phyloP scores from a whole-genome alignment of 2,888 invertebrate genomes.

The Dynastes grantii region DNA sequence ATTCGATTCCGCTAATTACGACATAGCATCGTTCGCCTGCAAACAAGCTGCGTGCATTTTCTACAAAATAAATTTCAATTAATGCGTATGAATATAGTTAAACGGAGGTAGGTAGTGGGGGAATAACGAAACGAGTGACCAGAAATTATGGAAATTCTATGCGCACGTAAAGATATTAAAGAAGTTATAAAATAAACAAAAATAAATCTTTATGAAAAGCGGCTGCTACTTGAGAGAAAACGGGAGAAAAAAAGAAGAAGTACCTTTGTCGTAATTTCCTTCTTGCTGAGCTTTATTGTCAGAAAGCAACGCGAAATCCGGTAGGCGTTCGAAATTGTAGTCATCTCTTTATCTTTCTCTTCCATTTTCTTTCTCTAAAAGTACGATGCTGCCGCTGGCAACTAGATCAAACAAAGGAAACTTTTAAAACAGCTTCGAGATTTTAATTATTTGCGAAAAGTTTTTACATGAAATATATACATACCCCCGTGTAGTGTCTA shows the following conservation, averaged over 20 bases:
- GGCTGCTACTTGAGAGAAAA: no score
- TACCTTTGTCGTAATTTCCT: no score
- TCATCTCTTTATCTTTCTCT: no score
- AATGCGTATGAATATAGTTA: not conserved
- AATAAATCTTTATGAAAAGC: no score
- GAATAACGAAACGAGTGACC: no score
- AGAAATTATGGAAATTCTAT: no score
- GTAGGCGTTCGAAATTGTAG: conserved; percentile 1
- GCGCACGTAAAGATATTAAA: no score
- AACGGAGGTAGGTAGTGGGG: no score
- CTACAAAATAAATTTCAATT: conserved; percentile 1
- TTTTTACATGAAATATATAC: conserved; percentile 24
- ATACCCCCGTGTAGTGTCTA: conserved; percentile 7
- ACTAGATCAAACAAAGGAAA: conserved; percentile 34
- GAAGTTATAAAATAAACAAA: no score
- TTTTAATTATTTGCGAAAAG: conserved; percentile 33
- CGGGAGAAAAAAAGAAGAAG: no score
- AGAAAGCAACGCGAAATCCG: conserved; percentile 1
- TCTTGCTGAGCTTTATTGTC: not conserved
- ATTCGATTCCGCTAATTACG: conserved; percentile 1
- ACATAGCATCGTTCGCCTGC: not conserved
- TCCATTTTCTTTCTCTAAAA: not conserved
- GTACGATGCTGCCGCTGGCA: conserved; percentile 11
- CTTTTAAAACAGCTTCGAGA: conserved; percentile 42
- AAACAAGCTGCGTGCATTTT: not conserved